These are phyloP conservation scores for Acholoe squamosa DNA, from an alignment of 2,888 invertebrate genomes.

Conservation along the genomic window DNA sequence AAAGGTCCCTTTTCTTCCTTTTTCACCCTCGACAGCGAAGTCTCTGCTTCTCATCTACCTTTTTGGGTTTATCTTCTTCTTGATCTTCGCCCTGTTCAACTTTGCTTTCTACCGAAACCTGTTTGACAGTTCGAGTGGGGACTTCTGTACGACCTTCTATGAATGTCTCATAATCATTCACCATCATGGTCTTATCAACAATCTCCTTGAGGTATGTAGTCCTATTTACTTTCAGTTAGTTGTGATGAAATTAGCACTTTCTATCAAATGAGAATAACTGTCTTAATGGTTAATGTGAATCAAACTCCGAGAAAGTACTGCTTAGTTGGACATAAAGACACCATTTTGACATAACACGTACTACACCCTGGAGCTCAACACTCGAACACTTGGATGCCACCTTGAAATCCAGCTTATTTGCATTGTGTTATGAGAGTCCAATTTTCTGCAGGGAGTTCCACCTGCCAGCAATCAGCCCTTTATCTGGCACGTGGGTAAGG, in stretches of 20 bases:
- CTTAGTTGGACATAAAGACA: no score
- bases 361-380: no score
- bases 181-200: slow-evolving; percentile 81
- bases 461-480: neutral
- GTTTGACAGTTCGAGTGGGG: neutral
- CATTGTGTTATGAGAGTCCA: no score
- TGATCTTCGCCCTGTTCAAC: slow-evolving; percentile 80
- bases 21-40: neutral
- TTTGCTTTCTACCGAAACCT: slow-evolving; percentile 72
- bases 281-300: no score
- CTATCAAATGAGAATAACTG: no score
- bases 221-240: no score
- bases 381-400: no score
- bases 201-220: slow-evolving; percentile 78
- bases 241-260: no score
- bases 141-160: slow-evolving; percentile 80
- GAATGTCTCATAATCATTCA: slow-evolving; percentile 81
- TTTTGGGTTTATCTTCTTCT: slow-evolving; percentile 81
- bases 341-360: no score
- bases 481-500: neutral
- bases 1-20: neutral
- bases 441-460: neutral
- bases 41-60: slow-evolving; percentile 81
- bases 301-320: no score
- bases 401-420: no score